phyloP scores from a whole-genome alignment of 2,113 vertebrate genomes.

The Cynoglossus semilaevis region DNA sequence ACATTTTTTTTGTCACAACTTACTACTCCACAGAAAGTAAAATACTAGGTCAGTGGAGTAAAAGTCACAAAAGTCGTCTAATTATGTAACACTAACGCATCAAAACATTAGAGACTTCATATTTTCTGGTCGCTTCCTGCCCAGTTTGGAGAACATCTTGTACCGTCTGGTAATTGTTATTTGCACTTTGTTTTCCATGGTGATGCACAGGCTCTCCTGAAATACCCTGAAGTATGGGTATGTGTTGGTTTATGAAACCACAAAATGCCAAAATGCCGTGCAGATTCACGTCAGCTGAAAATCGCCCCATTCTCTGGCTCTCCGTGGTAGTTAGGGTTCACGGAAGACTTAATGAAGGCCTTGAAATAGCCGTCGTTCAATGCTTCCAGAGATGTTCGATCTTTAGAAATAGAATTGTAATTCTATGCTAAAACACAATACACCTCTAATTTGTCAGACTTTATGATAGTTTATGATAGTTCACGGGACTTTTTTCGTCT shows the following conservation, averaged over 20 bases:
- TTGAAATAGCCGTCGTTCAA: slow-evolving; percentile 16
- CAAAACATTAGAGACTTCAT: no score
- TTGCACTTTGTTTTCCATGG: slow-evolving; percentile 22
- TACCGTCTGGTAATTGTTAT: slow-evolving; percentile 16
- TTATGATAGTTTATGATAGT: slow-evolving; percentile 43
- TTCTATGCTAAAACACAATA: slow-evolving; percentile 50
- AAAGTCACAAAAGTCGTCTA: no score
- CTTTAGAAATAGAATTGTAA: slow-evolving; percentile 63
- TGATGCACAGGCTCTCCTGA: slow-evolving; percentile 41
- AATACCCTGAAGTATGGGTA: slow-evolving; percentile 55
- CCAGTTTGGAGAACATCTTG: slow-evolving; percentile 13
- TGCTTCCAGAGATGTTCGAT: slow-evolving; percentile 48
- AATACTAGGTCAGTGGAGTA: no score
- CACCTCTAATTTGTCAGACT: slow-evolving; percentile 52
- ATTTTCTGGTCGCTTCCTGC: background rate
- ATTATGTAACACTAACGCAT: no score
- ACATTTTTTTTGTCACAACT: no score
- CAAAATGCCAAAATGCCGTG: slow-evolving; percentile 51
- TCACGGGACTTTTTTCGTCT: slow-evolving; percentile 14
- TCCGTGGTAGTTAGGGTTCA: slow-evolving; percentile 25
- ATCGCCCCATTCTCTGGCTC: slow-evolving; percentile 40
- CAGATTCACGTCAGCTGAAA: slow-evolving; percentile 42
- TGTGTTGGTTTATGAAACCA: slow-evolving; percentile 53
- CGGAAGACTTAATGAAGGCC: slow-evolving; percentile 54
- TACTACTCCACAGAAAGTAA: no score